Evolutionary conservation across 2,113 vertebrate species (phyloP), one percentile per base, ranked within the genome.

Genomic region (Passer montanus): DNA sequence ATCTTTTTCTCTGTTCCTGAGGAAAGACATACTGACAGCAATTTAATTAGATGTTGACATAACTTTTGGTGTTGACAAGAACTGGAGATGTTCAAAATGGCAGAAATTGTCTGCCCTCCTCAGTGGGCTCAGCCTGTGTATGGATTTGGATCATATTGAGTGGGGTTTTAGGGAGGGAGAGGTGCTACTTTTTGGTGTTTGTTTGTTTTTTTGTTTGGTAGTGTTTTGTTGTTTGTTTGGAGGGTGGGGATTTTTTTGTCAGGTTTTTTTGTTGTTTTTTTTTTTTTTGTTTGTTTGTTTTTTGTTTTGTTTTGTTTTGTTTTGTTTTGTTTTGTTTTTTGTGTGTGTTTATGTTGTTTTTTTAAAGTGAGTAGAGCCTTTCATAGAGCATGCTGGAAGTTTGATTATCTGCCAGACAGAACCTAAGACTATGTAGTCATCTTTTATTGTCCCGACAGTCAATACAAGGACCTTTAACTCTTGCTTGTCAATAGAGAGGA

Each of bases 11-110:
- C 44, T 1, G 0, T 78, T 93, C 64, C 44, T 8, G 30, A 75
- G 41, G 47, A 94, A 90, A 92, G 43, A 52, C 31, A 69, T 15
- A 84, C 10, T 63, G 78, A 73, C 44, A 93, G 24, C 22, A 86
- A 41, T 73, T 92, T 93, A 67, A 87, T 84, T 76, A 75, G 13
- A 17, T 81, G 33, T 55, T 92, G 23, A 84, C 53, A 63, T 50
- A 88, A 43, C 46, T 90, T 77, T 92, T 2, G 1, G 21, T 67
- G 69, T 46, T 53, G 46, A 76, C 26, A 13, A 77, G 63, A 90
- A 39, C 26, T 35, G 15, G 30, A 77, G 23, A 55, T 43, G 16
- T 43, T 27, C 43, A 44, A 21, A 27, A 52, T 46, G 41, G 20
- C 23, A 72, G 58, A 47, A 22, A 49, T 41, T 72, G 59, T 8